Evolutionary conservation across 2,797 vertebrate species (phyloP), one percentile per base, ranked within the genome.

Genomic region (Eospalax fontanierii): DNA sequence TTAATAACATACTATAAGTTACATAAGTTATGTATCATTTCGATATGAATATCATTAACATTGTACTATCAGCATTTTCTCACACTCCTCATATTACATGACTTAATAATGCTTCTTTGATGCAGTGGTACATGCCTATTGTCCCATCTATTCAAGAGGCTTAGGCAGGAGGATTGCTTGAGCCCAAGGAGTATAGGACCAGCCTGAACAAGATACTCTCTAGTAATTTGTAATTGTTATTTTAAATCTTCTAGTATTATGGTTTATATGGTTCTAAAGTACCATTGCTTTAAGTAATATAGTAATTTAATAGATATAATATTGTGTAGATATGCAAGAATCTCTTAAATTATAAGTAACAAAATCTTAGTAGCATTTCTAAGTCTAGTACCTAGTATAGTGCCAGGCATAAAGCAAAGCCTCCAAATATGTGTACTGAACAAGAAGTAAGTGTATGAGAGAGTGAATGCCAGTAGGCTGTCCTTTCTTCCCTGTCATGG

Each of bases 271-370:
- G 2, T 88, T 82, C 30, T 78, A 87, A 92, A 78, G 66, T 86
- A 21, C 33, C 54, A 65, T 65, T 86, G 79, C 91, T 94, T 94
- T 66, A 92, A 95, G 88, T 73, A 94, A 46, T 33, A 78, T 46
- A 61, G 12, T 33, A 90, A 70, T 61, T n/a, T 24, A 94, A 57
- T 59, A 40, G 65, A 57, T 50, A 91, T 22, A 88, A 74, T 75
- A 57, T 87, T 68, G 82, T 96, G 21, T 61, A 83, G 4, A 16
- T 89, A 16, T 79, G 18, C 5, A 91, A 80, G 3, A 18, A 82
- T 91, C 28, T 18, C 16, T 4, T 54, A 76, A 75, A 81, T 79
- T 91, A 75, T 76, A 22, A 80, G 7, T 87, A 85, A 14, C 87
- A n/a, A 94, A 59, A 71, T 90, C 14, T 24, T 88, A 91, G n/a